Base-by-base conservation (phyloP, 2,888 invertebrate species). In the Caenorhabditis sp. region DNA sequence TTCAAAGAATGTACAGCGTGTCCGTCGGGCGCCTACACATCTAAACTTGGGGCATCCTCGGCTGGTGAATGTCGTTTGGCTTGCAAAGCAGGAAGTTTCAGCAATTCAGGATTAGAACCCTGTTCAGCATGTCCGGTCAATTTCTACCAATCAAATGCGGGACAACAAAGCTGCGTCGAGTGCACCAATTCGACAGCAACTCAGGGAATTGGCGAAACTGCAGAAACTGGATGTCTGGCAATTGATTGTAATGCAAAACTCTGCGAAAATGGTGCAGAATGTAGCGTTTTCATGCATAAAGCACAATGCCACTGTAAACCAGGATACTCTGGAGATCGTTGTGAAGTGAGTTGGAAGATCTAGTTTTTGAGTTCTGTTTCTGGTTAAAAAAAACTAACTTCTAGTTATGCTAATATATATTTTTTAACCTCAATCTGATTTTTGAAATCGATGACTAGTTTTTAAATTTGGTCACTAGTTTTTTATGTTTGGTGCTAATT, bases 101-200 rank as follows among this genome's bases (percentile, higher is more conserved):
- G 78, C 63, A 74, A 60, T 54, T 58, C 95, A 17, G 97, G 97
- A 17, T 89, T 97, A 31, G 93, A 95, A 12, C 95, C 96, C 0
- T 97, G 97, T 88, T 93, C 94, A 1, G 92, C 93, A 68, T 97
- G 97, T 85, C 96, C 97, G 0, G 91, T 92, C 82, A 93, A 97
- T 89, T 95, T 94, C 89, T 97, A 93, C 89, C 96, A 97, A 89
- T 92, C 94, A 17, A 90, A 92, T 27, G 90, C 93, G 36, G 95
- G 96, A 0, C 93, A 93, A 83, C 93, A 92, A 1, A 91, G 67
- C 4, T 86, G 86, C 62, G 91, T 91, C 85, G 94, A 95, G 88
- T 97, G 97, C 87, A 93, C 94, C 1, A 93, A 94, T 4, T 93
- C 94, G 79, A 94, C 93, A 91, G 92, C 93, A 87, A 97, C 97